Percentiles rank a stretch among this genome's conserved stretches.
Conservation (phyloP, 2,113 vertebrate species). For the Chloroceryle aenea region DNA sequence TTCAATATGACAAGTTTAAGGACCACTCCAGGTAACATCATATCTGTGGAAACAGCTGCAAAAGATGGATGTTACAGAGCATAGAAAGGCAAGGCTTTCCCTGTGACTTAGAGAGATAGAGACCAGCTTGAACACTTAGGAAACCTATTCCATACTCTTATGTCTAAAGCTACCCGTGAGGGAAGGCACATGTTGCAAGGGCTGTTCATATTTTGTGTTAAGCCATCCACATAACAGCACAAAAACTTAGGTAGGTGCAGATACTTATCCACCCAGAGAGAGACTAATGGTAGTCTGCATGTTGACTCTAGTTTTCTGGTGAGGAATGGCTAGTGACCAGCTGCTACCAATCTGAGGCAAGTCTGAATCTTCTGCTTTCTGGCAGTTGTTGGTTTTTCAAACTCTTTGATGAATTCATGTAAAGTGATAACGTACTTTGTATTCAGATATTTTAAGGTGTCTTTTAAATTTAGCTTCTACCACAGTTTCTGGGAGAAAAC, state of each 20-base stretch:
- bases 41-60: background rate
- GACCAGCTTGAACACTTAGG: background rate
- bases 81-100: background rate
- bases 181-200: background rate
- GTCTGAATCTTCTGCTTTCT: background rate
- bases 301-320: background rate
- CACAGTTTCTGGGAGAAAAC: background rate
- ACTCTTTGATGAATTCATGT: background rate
- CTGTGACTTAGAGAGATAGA: background rate
- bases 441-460: background rate
- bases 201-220: background rate
- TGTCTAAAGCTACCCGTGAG: background rate
- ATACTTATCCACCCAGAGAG: background rate
- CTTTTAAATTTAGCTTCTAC: background rate
- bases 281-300: background rate
- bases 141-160: background rate
- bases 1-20: constrained; percentile 88
- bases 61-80: background rate
- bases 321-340: background rate
- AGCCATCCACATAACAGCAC: background rate
- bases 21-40: constrained; percentile 83
- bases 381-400: background rate
- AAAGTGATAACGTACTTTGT: background rate
- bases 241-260: background rate
- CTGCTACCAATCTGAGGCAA: background rate